Percentiles rank a stretch among this genome's conserved stretches.
These are phyloP conservation scores for Agrilus biguttatus DNA, from an alignment of 2,888 invertebrate genomes.

Conservation along the genomic window DNA sequence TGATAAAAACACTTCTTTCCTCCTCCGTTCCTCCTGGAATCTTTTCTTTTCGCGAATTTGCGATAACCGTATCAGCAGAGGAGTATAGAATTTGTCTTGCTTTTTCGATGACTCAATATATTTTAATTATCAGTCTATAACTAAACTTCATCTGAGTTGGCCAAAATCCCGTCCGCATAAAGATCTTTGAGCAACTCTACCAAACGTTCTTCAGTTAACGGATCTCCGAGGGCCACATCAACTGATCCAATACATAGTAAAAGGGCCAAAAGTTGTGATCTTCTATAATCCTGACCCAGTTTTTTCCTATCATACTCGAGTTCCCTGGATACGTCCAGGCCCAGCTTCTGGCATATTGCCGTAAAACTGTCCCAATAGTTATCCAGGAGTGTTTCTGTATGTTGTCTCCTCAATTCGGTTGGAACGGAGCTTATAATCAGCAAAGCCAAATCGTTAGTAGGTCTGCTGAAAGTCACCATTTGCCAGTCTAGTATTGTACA, in stretches of 20 bases:
- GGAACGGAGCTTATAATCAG: conserved; percentile 59
- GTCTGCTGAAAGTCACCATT: conserved; percentile 65
- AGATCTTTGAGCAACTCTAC: conserved; percentile 62
- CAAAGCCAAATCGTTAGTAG: conserved; percentile 66
- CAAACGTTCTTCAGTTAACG: conserved; percentile 58
- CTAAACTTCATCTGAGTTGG: conserved; percentile 13
- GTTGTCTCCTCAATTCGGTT: conserved; percentile 50
- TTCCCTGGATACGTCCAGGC: conserved; percentile 44
- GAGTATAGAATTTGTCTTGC: too few relatives aligned
- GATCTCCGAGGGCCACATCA: conserved; percentile 64
- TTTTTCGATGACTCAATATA: too few relatives aligned
- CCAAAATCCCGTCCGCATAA: conserved; percentile 51
- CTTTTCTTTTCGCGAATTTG: too few relatives aligned
- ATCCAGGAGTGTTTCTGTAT: conserved; percentile 49
- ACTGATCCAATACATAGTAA: conserved; percentile 68
- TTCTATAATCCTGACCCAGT: conserved; percentile 40
- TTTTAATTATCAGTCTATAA: background rate
- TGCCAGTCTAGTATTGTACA: conserved; percentile 72
- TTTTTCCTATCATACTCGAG: conserved; percentile 39
- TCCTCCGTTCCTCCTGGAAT: too few relatives aligned
- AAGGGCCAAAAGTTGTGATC: conserved; percentile 59
- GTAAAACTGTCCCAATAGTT: conserved; percentile 54
- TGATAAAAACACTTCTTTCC: too few relatives aligned
- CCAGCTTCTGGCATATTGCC: conserved; percentile 42
- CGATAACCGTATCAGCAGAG: too few relatives aligned